Evolutionary conservation across 2,113 vertebrate genomes (phyloP).

Genomic region (Cinclus cinclus): DNA sequence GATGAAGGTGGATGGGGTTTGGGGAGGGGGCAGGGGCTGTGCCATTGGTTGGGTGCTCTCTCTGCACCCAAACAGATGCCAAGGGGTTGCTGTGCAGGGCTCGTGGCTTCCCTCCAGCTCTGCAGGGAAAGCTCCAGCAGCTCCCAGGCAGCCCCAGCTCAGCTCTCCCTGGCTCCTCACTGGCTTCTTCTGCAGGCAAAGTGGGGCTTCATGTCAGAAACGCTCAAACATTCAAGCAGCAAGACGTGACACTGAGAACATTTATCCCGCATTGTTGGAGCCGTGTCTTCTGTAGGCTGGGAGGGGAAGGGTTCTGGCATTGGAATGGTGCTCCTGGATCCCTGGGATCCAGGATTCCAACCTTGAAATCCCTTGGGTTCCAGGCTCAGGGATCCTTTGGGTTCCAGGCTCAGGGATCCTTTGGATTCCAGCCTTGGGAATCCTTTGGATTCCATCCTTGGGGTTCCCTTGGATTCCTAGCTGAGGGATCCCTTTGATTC

Average conservation of each 20-base stretch:
- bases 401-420: fast-evolving
- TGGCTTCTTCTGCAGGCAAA: background rate
- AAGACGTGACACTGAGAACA: background rate
- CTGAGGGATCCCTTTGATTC: background rate
- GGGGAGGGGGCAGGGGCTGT: background rate
- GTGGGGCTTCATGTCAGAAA: background rate
- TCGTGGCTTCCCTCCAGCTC: background rate
- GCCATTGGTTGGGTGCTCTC: background rate
- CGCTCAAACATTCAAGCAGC: fast-evolving
- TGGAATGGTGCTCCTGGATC: background rate
- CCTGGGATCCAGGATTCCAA: background rate
- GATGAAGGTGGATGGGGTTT: background rate
- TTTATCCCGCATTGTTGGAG: fast-evolving
- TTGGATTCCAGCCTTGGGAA: fast-evolving
- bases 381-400: fast-evolving
- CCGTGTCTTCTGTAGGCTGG: background rate
- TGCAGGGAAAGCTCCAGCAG: fast-evolving
- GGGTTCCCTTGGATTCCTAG: background rate
- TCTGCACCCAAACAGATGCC: background rate
- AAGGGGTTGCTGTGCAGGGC: background rate
- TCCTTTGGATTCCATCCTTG: background rate
- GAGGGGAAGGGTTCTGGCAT: background rate
- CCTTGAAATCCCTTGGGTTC: background rate
- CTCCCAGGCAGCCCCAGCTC: background rate
- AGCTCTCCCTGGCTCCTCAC: background rate